A percentile compares a stretch with the other conserved stretches of the same genome.
These are phyloP conservation scores for Doryteuthis pealeii DNA, from an alignment of 1,140 invertebrate genomes.

Conservation along the genomic window DNA sequence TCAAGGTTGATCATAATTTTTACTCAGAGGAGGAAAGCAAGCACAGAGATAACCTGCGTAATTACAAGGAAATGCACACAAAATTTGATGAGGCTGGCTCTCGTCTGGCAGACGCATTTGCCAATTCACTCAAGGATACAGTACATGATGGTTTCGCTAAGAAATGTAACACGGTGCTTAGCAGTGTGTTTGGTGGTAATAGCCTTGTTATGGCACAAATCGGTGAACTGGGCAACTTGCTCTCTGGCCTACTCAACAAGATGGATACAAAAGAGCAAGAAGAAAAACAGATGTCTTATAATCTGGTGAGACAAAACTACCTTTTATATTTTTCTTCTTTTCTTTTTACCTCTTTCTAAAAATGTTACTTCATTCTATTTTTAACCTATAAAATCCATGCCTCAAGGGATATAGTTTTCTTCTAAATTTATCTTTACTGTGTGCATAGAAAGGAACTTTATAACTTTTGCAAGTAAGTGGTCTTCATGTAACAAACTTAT, in stretches of 20 bases:
- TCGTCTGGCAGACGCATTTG: constrained; percentile 37
- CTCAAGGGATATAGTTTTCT: no score
- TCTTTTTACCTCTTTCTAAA: no score
- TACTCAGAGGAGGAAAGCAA: constrained; percentile 26
- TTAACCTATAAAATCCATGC: no score
- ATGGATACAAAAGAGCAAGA: constrained; percentile 24
- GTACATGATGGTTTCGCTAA: constrained; percentile 33
- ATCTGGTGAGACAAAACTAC: constrained; percentile 23
- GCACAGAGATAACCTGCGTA: constrained; percentile 29
- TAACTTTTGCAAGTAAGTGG: no score
- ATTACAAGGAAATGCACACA: constrained; percentile 36
- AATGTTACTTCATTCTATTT: no score
- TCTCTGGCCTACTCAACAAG: constrained; percentile 25
- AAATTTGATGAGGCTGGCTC: constrained; percentile 46
- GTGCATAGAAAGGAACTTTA: no score
- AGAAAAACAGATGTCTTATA: constrained; percentile 19
- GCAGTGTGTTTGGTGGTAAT: constrained; percentile 30
- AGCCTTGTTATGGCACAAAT: constrained; percentile 25
- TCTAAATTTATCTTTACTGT: no score
- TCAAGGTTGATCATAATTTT: constrained; percentile 16
- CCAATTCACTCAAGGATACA: constrained; percentile 32
- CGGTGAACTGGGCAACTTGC: constrained; percentile 41
- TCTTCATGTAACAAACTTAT: no score
- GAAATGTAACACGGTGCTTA: constrained; percentile 26
- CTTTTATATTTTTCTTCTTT: neutral